Conservation (phyloP, 2,888 invertebrate species). For the Caenorhabditis zanzibari region DNA sequence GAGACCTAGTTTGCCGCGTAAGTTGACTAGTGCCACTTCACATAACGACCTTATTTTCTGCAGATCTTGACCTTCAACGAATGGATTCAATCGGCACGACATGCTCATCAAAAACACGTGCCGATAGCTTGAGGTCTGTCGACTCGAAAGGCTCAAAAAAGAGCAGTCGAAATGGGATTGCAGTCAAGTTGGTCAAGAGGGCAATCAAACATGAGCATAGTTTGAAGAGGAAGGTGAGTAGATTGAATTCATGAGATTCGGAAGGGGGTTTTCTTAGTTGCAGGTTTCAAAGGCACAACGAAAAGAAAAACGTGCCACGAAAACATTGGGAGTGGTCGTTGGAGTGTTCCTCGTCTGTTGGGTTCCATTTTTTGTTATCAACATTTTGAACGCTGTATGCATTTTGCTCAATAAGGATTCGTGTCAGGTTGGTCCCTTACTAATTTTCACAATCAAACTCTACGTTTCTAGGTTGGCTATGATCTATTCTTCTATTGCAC, state of each 20-base stretch:
- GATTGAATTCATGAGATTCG: background rate
- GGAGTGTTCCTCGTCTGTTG: conserved; percentile 98
- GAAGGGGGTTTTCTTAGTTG: conserved; percentile 21
- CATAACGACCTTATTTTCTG: background rate
- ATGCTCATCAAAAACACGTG: conserved; percentile 61
- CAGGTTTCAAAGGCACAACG: conserved; percentile 81
- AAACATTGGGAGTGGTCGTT: conserved; percentile 97
- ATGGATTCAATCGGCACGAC: conserved; percentile 70
- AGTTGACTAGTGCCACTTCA: conserved; percentile 15
- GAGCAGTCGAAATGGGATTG: conserved; percentile 70
- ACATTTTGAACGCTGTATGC: conserved; percentile 97
- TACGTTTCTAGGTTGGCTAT: conserved; percentile 77
- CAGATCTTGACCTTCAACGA: conserved; percentile 58
- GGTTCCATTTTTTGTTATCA: conserved; percentile 99
- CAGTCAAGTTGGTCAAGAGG: conserved; percentile 79
- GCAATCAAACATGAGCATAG: conserved; percentile 81
- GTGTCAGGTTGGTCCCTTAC: conserved; percentile 73
- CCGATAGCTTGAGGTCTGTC: conserved; percentile 66
- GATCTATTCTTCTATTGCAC: conserved; percentile 92
- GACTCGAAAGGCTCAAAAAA: conserved; percentile 68
- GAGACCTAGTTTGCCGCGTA: conserved; percentile 67
- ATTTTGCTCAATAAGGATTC: conserved; percentile 86
- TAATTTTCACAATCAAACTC: background rate
- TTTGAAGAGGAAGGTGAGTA: conserved; percentile 81
- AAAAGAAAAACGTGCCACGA: conserved; percentile 97